Evolutionary conservation across 2,888 invertebrate genomes (phyloP).

Genomic region (Nomada fucata): DNA sequence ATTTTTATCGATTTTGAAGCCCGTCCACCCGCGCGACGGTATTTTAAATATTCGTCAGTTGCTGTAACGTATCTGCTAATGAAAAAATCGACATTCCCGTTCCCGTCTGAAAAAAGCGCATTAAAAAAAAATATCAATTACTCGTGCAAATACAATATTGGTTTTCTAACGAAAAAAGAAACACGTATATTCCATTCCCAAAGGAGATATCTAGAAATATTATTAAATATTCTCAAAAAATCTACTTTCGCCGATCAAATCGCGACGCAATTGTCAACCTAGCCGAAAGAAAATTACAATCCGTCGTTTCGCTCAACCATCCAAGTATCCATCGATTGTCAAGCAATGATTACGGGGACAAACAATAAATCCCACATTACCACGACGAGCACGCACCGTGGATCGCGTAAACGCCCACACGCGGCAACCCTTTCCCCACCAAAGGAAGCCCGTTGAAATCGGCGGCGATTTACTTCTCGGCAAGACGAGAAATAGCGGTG

Average conservation of each 20-base stretch:
- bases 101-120: conserved; percentile 11
- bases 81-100: conserved; percentile 3
- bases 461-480: conserved; percentile 54
- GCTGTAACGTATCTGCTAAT: neutral
- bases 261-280: too few relatives aligned
- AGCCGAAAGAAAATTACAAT: too few relatives aligned
- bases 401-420: neutral
- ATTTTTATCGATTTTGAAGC: conserved; percentile 9
- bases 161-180: neutral
- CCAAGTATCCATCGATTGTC: too few relatives aligned
- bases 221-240: too few relatives aligned
- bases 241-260: too few relatives aligned
- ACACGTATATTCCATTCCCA: too few relatives aligned
- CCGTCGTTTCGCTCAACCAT: too few relatives aligned
- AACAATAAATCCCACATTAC: neutral
- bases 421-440: neutral
- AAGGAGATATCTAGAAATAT: too few relatives aligned
- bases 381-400: neutral
- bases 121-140: conserved; percentile 29
- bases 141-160: conserved; percentile 21
- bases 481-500: neutral
- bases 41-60: conserved; percentile 26
- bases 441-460: conserved; percentile 24
- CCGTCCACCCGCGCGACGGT: conserved; percentile 4
- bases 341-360: too few relatives aligned